Evolutionary conservation across 2,888 invertebrate genomes (phyloP).

Genomic region (Mactromeris polynyma): DNA sequence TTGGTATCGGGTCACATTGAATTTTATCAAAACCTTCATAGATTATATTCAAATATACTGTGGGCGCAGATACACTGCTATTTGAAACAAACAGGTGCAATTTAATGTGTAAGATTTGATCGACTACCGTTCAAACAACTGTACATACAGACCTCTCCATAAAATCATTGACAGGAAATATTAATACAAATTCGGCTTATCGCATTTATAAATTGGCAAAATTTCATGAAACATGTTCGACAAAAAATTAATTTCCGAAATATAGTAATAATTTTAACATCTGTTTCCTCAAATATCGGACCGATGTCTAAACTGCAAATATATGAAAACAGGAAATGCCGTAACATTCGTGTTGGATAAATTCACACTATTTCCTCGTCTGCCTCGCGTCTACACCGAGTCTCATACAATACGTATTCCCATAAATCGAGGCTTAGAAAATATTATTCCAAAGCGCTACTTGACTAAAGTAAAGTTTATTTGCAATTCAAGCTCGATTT

Average conservation of each 20-base stretch:
- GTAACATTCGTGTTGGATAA: too few species aligned
- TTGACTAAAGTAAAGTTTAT: not conserved
- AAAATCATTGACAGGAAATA: not conserved
- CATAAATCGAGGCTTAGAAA: not conserved
- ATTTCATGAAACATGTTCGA: not conserved
- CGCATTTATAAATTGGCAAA: conserved; percentile 5
- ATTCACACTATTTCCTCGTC: not conserved
- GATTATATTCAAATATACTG: conserved; percentile 1
- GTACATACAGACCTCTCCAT: not conserved
- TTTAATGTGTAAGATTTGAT: not conserved
- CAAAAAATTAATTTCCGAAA: not conserved
- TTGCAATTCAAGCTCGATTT: not conserved
- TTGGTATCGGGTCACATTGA: not conserved
- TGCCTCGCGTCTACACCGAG: not conserved
- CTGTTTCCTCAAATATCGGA: not conserved
- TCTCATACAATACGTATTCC: not conserved
- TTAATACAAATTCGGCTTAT: not conserved
- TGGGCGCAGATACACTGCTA: conserved; percentile 7
- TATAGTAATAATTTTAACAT: not conserved
- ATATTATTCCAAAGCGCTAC: not conserved
- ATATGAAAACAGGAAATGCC: not conserved
- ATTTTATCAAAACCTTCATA: not conserved
- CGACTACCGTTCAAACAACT: not conserved
- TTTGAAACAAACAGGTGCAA: conserved; percentile 1
- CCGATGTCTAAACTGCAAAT: not conserved